phyloP scores from a whole-genome alignment of 1,140 invertebrate species.

The Venturia canescens region DNA sequence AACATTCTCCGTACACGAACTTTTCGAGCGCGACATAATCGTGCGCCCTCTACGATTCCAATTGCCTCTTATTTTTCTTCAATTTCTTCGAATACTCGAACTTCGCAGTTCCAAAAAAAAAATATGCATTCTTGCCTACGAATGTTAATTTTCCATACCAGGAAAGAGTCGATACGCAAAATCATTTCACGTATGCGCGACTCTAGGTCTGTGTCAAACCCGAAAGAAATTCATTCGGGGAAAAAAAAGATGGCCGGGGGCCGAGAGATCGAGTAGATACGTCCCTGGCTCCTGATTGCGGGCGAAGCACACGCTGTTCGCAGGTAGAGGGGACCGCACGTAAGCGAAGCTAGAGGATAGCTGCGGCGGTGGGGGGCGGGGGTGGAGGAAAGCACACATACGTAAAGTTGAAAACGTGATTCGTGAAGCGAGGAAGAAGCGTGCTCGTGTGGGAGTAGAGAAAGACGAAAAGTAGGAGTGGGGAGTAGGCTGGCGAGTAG shows the following conservation, averaged over 20 bases:
- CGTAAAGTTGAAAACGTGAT: background rate
- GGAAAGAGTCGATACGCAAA: too few species aligned
- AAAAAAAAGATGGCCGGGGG: conserved; percentile 51
- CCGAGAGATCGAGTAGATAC: conserved; percentile 34
- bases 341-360: conserved; percentile 30
- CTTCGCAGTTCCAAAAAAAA: too few species aligned
- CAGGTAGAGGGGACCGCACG: conserved; percentile 57
- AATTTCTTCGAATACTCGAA: background rate
- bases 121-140: too few species aligned
- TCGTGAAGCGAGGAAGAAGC: background rate
- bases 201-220: too few species aligned
- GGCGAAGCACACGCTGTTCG: conserved; percentile 62
- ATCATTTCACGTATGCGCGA: too few species aligned
- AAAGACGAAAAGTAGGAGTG: background rate
- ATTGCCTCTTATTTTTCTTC: background rate
- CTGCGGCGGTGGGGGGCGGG: conserved; percentile 30
- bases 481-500: background rate
- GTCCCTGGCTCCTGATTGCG: conserved; percentile 54
- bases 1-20: too few species aligned
- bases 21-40: background rate
- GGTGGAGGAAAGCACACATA: background rate
- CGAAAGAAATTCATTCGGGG: too few species aligned
- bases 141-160: too few species aligned
- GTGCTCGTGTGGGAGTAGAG: background rate
- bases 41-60: background rate